Base-by-base conservation (phyloP, 1,140 invertebrate genomes). In the Meloidogyne floridensis region DNA sequence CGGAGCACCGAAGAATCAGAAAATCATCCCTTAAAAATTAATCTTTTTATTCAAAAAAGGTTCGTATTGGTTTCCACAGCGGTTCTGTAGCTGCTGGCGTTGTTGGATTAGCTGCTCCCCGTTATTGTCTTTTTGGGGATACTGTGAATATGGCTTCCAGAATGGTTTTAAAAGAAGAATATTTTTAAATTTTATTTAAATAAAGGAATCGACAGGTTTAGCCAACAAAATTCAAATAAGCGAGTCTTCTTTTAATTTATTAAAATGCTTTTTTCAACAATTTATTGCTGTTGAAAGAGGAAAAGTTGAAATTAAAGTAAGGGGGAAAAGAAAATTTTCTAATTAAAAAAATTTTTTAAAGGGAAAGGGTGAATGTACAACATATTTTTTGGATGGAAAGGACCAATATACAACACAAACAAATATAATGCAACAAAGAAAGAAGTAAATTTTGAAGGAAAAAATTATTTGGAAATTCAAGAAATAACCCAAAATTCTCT, bases 51-150 rank as follows among this genome's bases (percentile, higher is more conserved):
- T 59, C 15, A 65, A 65, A 74, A 74, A 54, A 65, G 59, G 59
- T 98, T 2, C 92, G 97, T 81, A 98, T 98, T 86, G 97, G 97
- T 54, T 93, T 98, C 84, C 97, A 99, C 91, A 94, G 94, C 77
- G 94, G 94, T 5, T 93, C 94, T 0, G 94, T 94, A 53, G 95
- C 95, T 87, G 95, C 95, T 0, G 95, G 95, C 0, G 94, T 96
- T 6, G 95, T 79, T 13, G 95, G 95, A 1, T 93, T 94, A 77
- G 95, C 95, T 90, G 95, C 95, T 94, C 95, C 95, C 0, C 93
- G 95, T 83, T 96, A 95, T 88, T 96, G 95, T 88, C 91, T 96
- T 0, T 95, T 96, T 85, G 95, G 91, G 11, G 88, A 89, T 72
- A 89, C 88, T 7, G 88, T 88, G 6, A 88, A 88, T 69, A 85